Base-by-base conservation (phyloP, 53 echinoderm and acorn worm species). In the Astropecten irregularis region DNA sequence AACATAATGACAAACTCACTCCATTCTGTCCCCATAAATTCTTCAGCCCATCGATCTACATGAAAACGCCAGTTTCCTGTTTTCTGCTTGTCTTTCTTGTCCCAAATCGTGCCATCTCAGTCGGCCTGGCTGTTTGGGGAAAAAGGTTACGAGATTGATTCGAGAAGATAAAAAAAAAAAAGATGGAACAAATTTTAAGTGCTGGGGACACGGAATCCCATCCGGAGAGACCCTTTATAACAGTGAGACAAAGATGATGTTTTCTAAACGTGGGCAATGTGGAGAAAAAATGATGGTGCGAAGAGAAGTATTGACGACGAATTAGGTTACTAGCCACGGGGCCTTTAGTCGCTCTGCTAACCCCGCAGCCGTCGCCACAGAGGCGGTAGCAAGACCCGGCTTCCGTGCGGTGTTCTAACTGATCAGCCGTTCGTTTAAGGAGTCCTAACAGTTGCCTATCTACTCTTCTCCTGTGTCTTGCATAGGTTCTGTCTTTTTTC, bases 251-350 rank as follows among this genome's bases (percentile, higher is more conserved):
- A 76, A 76, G 68, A n/a, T n/a, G n/a, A n/a, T n/a, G n/a, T n/a
- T n/a, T n/a, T n/a, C n/a, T n/a, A n/a, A n/a, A n/a, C n/a, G n/a
- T n/a, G n/a, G n/a, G n/a, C n/a, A 8, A 64, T 21, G 38, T 65
- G 76, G 37, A 22, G 57, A 19, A 21, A 7, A 36, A 27, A 58
- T 57, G 40, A 57, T 76, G 55, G 57, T 46, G 58, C 13, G 40
- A 28, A 72, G 26, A 40, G 16, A 7, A 74, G 37, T 74, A 76
- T 58, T 76, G 76, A 76, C 76, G 58, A 57, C 58, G 58, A 76
- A 29, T 76, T 40, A 16, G 42, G 57, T 76, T 76, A 76, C 76
- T 38, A 18, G 28, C 37, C 28, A 23, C 76, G 33, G 38, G 33
- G 16, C 37, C 56, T 68, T 68, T 15, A 27, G 5, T 10, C n/a